phyloP scores from a whole-genome alignment of 2,113 vertebrate genomes.

The Rhodinocichla rosea region DNA sequence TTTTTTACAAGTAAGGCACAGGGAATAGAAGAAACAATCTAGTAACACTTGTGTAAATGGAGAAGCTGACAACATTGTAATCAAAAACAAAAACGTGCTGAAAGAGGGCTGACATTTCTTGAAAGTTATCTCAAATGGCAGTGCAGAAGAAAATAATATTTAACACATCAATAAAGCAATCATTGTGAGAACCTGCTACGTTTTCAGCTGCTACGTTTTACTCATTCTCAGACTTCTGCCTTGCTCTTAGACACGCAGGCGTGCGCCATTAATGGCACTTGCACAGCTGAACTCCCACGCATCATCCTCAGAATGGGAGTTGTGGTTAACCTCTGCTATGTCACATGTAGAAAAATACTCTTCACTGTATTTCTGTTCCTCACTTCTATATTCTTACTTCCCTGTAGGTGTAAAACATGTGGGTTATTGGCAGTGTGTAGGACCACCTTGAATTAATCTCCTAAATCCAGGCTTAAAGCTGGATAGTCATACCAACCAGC shows the following conservation, averaged over 20 bases:
- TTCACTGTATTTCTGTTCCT: background rate
- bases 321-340: background rate
- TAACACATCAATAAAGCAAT: background rate
- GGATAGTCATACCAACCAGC: background rate
- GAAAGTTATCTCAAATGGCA: background rate
- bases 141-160: background rate
- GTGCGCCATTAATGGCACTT: slow-evolving; percentile 2
- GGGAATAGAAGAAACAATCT: background rate
- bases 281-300: slow-evolving; percentile 3
- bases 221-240: background rate
- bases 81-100: background rate
- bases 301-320: background rate
- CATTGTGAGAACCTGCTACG: background rate
- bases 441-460: background rate
- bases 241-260: background rate
- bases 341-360: background rate
- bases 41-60: background rate
- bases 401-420: background rate
- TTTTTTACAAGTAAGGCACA: background rate
- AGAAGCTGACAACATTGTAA: background rate
- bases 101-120: background rate
- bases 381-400: background rate
- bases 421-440: background rate
- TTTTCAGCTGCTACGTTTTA: background rate
- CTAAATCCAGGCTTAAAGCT: background rate